phyloP scores from a whole-genome alignment of 2,888 invertebrate species.

The Lithophane socia region DNA sequence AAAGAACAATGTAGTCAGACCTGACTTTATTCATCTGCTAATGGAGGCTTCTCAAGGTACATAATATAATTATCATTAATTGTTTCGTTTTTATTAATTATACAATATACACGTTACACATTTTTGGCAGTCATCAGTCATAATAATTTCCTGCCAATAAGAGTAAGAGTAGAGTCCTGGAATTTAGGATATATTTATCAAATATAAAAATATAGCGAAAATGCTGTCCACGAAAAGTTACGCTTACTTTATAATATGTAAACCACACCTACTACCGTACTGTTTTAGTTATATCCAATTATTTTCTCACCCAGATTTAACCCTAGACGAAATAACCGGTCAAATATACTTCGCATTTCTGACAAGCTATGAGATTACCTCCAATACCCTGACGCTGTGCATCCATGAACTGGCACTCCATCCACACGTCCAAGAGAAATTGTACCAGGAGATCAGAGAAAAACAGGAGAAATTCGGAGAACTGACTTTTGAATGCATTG shows the following conservation, averaged over 20 bases:
- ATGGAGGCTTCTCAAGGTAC: slow-evolving; percentile 79
- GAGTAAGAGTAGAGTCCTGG: not conserved
- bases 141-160: not conserved
- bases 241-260: not conserved
- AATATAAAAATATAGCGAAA: not conserved
- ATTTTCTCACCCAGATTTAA: slow-evolving; percentile 75
- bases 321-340: slow-evolving; percentile 78
- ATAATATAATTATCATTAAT: not conserved
- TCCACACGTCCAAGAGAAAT: slow-evolving; percentile 80
- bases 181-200: no score
- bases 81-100: not conserved
- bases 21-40: slow-evolving; percentile 89
- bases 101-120: not conserved
- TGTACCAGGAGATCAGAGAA: slow-evolving; percentile 79
- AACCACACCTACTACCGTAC: not conserved
- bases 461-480: slow-evolving; percentile 68
- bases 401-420: slow-evolving; percentile 77
- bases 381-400: slow-evolving; percentile 76
- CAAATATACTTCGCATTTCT: slow-evolving; percentile 85
- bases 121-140: not conserved
- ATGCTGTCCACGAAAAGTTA: not conserved
- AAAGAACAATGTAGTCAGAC: slow-evolving; percentile 82
- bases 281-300: not conserved
- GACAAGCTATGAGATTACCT: slow-evolving; percentile 83
- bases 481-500: slow-evolving; percentile 73